phyloP scores from a whole-genome alignment of 2,113 vertebrate species.

The Pteronura brasiliensis region DNA sequence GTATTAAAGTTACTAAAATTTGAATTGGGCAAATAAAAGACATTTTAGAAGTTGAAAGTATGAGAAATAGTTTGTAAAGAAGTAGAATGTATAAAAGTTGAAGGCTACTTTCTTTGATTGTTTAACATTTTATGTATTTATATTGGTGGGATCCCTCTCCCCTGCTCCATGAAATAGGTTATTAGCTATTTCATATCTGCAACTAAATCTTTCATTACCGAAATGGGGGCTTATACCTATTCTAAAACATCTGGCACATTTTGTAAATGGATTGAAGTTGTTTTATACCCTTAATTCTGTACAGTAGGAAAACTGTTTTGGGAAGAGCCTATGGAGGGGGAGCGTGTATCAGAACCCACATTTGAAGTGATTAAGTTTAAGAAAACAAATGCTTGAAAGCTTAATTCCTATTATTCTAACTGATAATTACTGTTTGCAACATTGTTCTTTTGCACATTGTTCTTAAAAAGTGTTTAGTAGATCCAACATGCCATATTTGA shows the following conservation, averaged over 20 bases:
- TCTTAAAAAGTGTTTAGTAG: slow-evolving; percentile 30
- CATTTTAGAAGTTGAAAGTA: background rate
- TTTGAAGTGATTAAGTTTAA: slow-evolving; percentile 33
- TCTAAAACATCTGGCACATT: background rate
- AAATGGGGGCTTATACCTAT: background rate
- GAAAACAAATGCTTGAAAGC: slow-evolving; percentile 20
- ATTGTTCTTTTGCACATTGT: slow-evolving; percentile 40
- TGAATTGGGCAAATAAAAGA: slow-evolving; percentile 30
- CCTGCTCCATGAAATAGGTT: background rate
- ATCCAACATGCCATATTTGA: background rate
- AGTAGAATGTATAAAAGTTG: background rate
- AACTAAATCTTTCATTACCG: background rate
- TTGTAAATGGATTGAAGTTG: slow-evolving; percentile 28
- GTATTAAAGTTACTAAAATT: slow-evolving; percentile 24
- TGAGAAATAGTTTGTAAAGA: background rate
- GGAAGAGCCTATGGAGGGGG: background rate
- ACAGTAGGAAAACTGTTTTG: background rate
- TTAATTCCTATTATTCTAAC: slow-evolving; percentile 26
- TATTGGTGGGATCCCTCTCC: background rate
- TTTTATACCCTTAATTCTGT: background rate
- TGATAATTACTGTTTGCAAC: background rate
- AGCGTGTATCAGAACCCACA: background rate
- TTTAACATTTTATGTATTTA: background rate
- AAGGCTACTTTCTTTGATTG: background rate
- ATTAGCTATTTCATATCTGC: background rate